A percentile compares a stretch with the other conserved stretches of the same genome.
Conservation (phyloP, 2,113 vertebrate genomes). For the Myiopsitta monachus region DNA sequence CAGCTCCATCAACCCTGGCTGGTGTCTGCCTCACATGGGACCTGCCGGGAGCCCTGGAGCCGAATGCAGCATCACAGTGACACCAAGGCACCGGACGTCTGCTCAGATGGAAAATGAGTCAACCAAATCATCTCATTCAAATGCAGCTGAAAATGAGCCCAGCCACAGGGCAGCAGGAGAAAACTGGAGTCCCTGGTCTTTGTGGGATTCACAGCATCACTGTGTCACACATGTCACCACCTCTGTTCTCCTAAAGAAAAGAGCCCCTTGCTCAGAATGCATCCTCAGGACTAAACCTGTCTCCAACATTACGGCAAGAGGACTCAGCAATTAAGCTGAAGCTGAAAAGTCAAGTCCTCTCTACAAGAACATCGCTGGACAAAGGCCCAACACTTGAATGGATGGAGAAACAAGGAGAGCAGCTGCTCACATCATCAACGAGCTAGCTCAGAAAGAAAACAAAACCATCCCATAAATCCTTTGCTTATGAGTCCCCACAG, state of each 20-base stretch:
- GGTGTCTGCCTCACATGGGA: not conserved
- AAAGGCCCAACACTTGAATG: not conserved
- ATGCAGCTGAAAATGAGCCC: accelerated
- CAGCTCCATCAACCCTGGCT: not conserved
- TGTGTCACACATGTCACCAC: not conserved
- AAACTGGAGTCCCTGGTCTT: accelerated
- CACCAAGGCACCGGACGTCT: not conserved
- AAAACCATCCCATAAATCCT: not conserved
- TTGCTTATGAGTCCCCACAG: not conserved
- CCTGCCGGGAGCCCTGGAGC: accelerated
- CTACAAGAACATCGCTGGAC: not conserved
- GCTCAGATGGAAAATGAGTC: not conserved
- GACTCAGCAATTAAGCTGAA: not conserved
- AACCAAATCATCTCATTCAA: not conserved
- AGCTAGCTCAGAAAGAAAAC: not conserved
- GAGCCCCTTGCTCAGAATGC: not conserved
- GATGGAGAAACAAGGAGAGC: not conserved
- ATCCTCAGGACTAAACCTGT: not conserved
- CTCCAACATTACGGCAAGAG: not conserved
- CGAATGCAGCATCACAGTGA: accelerated
- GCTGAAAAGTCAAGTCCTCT: not conserved
- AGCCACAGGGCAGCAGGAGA: not conserved
- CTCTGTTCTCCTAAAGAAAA: not conserved
- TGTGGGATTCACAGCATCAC: accelerated
- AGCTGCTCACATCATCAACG: not conserved